A percentile compares a stretch with the other conserved stretches of the same genome.
Conservation (phyloP, 2,113 vertebrate species). For the Tyto alba region DNA sequence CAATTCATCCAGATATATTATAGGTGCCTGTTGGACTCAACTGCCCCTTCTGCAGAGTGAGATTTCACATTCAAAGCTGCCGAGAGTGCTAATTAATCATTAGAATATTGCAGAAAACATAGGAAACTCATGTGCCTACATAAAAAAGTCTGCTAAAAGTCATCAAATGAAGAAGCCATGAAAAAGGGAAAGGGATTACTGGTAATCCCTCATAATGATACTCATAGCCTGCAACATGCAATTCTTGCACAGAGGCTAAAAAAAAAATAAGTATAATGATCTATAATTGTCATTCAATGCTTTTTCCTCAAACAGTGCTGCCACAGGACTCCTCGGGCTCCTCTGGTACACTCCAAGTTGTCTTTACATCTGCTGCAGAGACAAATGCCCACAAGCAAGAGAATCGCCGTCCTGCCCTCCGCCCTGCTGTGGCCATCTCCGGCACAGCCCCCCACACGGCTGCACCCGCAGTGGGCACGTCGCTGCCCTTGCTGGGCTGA, state of each 20-base stretch:
- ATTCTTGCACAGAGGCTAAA: neutral
- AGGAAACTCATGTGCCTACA: neutral
- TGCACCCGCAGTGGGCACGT: rapidly evolving
- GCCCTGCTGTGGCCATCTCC: neutral
- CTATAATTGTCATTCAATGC: neutral
- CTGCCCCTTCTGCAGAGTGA: neutral
- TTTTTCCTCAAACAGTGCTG: neutral
- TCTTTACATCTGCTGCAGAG: neutral
- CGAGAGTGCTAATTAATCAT: neutral
- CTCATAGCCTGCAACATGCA: neutral
- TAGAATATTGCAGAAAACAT: neutral
- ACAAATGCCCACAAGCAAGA: neutral
- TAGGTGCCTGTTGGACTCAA: neutral
- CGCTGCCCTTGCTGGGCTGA: neutral
- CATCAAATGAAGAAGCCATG: neutral
- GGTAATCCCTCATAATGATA: neutral
- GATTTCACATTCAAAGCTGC: neutral
- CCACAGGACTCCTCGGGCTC: neutral
- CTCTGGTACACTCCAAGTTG: neutral
- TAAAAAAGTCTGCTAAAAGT: neutral
- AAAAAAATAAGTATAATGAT: neutral
- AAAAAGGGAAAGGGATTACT: neutral
- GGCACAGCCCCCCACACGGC: rapidly evolving
- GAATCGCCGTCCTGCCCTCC: neutral
- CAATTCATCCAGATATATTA: neutral